A percentile compares a stretch with the other conserved stretches of the same genome.
phyloP scores from a whole-genome alignment of 2,888 invertebrate genomes.

The Mythimna albipuncta region DNA sequence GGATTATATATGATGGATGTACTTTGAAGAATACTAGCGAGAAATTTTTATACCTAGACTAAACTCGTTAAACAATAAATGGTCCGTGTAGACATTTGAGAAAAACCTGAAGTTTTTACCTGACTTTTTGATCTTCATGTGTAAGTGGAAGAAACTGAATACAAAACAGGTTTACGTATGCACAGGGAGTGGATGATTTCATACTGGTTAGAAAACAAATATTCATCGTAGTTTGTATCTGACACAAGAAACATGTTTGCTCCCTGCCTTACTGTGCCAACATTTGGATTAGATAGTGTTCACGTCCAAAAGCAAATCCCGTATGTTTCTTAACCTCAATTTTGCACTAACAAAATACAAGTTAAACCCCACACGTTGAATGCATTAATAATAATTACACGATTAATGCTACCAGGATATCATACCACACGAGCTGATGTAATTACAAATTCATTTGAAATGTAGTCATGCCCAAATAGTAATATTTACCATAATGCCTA shows the following conservation, averaged over 20 bases:
- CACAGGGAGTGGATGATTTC: too few species aligned
- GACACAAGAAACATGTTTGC: too few species aligned
- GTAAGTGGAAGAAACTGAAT: too few species aligned
- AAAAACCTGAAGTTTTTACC: too few species aligned
- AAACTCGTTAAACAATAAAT: too few species aligned
- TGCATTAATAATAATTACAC: constrained; percentile 57
- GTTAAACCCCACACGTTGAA: constrained; percentile 35
- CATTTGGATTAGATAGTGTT: too few species aligned
- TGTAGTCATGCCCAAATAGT: constrained; percentile 37
- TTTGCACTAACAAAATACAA: constrained; percentile 40
- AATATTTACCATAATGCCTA: constrained; percentile 26
- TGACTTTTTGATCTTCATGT: too few species aligned
- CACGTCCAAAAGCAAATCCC: background rate
- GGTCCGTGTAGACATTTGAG: too few species aligned
- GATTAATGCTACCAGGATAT: constrained; percentile 49
- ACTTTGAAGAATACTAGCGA: background rate
- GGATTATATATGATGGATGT: background rate
- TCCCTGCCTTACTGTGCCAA: too few species aligned
- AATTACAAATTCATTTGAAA: constrained; percentile 60
- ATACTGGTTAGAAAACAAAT: too few species aligned
- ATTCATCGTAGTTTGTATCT: too few species aligned
- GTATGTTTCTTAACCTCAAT: constrained; percentile 15
- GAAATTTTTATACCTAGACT: background rate
- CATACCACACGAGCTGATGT: constrained; percentile 40
- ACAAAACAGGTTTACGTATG: too few species aligned